Percentiles rank a stretch among this genome's conserved stretches.
Conservation (phyloP, 2,113 vertebrate genomes). For the cattle (Bos taurus) region DNA sequence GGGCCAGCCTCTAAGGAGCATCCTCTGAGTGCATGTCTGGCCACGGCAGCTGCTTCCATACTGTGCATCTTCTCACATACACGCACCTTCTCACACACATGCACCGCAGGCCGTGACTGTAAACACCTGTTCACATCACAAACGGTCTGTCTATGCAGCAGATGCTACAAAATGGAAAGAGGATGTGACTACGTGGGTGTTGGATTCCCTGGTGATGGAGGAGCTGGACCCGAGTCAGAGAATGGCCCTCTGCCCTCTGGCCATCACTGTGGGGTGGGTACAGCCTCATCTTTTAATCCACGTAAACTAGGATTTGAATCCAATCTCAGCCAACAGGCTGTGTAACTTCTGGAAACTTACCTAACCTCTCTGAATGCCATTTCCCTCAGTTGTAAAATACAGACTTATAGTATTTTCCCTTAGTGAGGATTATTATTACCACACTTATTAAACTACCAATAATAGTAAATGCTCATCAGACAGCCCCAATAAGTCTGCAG, state of each 20-base stretch:
- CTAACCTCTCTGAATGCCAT: not conserved
- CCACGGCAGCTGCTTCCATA: accelerated
- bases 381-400: not conserved
- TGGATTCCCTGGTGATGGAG: not conserved
- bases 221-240: not conserved
- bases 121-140: accelerated
- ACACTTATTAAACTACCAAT: not conserved
- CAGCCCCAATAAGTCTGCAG: not conserved
- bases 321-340: not conserved
- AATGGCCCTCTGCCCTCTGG: not conserved
- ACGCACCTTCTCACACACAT: not conserved
- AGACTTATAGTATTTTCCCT: not conserved
- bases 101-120: accelerated
- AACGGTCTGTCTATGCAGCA: not conserved
- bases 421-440: not conserved
- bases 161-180: not conserved
- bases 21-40: not conserved
- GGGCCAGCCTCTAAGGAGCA: not conserved
- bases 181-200: accelerated
- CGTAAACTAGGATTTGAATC: not conserved
- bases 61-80: not conserved
- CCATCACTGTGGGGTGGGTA: accelerated
- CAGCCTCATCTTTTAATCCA: not conserved
- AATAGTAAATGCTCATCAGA: not conserved
- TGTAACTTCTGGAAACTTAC: not conserved